Percentiles rank a stretch among this genome's conserved stretches.
Conservation (phyloP, 2,113 vertebrate species). For the Aegotheles bennettii region DNA sequence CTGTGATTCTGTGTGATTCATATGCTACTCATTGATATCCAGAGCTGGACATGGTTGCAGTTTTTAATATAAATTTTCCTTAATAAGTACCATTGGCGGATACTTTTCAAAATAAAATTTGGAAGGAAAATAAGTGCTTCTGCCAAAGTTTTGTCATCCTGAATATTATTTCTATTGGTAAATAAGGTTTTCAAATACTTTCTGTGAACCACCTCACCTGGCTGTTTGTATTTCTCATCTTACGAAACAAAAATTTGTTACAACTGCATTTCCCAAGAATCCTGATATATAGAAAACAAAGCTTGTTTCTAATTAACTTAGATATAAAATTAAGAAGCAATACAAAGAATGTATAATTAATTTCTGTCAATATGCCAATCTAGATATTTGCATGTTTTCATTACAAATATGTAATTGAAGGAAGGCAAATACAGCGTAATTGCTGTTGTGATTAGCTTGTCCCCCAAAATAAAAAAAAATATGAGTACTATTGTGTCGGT, state of each 20-base stretch:
- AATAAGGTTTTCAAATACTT: not conserved
- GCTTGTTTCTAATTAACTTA: not conserved
- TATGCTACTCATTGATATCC: not conserved
- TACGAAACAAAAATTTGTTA: not conserved
- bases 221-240: not conserved
- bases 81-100: not conserved
- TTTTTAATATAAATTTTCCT: not conserved
- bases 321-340: not conserved
- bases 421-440: not conserved
- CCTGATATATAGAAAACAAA: not conserved
- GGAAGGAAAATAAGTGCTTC: not conserved
- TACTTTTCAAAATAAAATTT: not conserved
- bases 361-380: not conserved
- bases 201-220: not conserved
- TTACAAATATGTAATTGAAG: not conserved
- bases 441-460: not conserved
- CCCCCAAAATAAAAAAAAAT: not conserved
- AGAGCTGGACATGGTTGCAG: not conserved
- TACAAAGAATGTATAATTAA: not conserved
- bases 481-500: not conserved
- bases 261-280: not conserved
- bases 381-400: not conserved
- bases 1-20: too few relatives aligned
- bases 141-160: not conserved
- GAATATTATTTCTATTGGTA: not conserved